A percentile compares a stretch with the other conserved stretches of the same genome.
Conservation (phyloP, 1,140 invertebrate species). For the Harpegnathos saltator region DNA sequence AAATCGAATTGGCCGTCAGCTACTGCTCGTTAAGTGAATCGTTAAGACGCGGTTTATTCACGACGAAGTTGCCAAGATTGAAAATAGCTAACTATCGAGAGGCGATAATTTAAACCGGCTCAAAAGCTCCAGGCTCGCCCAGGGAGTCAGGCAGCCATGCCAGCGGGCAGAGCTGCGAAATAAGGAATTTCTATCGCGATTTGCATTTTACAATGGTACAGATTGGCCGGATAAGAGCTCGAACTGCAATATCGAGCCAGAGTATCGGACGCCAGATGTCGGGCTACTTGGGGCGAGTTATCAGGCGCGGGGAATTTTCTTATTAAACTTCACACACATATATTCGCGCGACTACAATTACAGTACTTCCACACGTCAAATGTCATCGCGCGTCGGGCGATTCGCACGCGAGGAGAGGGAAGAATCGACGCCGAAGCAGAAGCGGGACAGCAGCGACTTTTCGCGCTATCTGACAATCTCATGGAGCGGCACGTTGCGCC, state of each 20-base stretch:
- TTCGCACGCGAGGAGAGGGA: no score
- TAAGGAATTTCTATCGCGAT: conserved; percentile 59
- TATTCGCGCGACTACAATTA: conserved; percentile 9
- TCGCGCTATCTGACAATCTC: neutral
- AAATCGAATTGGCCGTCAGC: conserved; percentile 40
- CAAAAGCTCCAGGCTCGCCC: conserved; percentile 2
- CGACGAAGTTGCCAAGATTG: conserved; percentile 49
- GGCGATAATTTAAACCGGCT: conserved; percentile 54
- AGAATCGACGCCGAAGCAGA: no score
- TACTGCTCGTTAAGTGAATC: conserved; percentile 50
- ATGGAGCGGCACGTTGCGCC: neutral
- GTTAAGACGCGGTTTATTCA: conserved; percentile 17
- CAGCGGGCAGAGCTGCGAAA: conserved; percentile 36
- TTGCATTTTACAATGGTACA: conserved; percentile 56
- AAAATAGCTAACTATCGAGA: conserved; percentile 56
- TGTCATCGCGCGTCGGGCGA: no score
- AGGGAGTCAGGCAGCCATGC: neutral
- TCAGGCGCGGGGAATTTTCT: conserved; percentile 12
- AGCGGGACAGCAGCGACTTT: neutral
- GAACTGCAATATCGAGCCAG: conserved; percentile 28
- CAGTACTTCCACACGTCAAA: neutral
- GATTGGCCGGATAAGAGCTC: conserved; percentile 53
- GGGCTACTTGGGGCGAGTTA: conserved; percentile 23
- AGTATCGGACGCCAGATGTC: conserved; percentile 49
- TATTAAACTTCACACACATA: conserved; percentile 38